A percentile compares a stretch with the other conserved stretches of the same genome.
Conservation (phyloP, 2,888 invertebrate species). For the Conomelus anceps region DNA sequence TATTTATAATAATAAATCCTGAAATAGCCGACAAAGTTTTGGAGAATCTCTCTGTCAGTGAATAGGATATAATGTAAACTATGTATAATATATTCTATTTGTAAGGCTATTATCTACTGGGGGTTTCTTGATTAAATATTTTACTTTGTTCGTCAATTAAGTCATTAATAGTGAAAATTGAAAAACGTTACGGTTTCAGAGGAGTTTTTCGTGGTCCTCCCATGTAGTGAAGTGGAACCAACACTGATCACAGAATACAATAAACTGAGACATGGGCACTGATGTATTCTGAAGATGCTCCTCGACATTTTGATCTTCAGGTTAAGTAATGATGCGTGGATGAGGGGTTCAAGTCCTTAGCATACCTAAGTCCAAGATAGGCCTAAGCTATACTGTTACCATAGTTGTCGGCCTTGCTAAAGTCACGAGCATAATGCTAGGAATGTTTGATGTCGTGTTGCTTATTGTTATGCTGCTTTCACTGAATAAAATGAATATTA, state of each 20-base stretch:
- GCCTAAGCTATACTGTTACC: neutral
- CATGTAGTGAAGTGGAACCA: neutral
- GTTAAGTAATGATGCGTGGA: neutral
- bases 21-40: too few relatives aligned
- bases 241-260: neutral
- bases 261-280: neutral
- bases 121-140: too few relatives aligned
- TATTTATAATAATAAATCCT: too few relatives aligned
- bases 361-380: neutral
- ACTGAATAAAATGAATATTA: neutral
- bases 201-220: neutral
- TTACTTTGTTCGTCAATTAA: too few relatives aligned
- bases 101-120: too few relatives aligned
- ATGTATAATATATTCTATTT: too few relatives aligned
- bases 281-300: neutral
- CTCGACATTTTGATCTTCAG: neutral
- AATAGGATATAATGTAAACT: too few relatives aligned
- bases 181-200: neutral
- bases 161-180: neutral
- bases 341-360: neutral
- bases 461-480: neutral
- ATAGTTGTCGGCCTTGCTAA: neutral
- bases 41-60: too few relatives aligned
- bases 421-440: neutral
- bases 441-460: too few relatives aligned